Evolutionary conservation across 1,140 invertebrate species (phyloP).

Genomic region (Psix sp.): DNA sequence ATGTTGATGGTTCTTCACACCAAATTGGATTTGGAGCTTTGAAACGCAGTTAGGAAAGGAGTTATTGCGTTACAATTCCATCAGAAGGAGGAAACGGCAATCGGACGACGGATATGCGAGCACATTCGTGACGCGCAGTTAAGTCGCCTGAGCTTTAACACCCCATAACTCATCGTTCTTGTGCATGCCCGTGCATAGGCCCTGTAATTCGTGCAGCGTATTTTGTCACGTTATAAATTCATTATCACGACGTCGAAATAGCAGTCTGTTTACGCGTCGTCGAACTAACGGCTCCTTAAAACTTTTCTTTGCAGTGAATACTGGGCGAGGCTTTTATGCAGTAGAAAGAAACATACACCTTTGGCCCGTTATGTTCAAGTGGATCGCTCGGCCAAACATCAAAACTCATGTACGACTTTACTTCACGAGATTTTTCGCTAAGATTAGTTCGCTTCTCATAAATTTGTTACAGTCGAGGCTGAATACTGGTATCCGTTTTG

Average conservation of each 20-base stretch:
- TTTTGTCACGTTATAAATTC: constrained; percentile 52
- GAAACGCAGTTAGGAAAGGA: constrained; percentile 46
- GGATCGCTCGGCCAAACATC: constrained; percentile 29
- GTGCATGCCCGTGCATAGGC: constrained; percentile 55
- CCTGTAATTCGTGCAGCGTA: constrained; percentile 42
- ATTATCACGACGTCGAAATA: constrained; percentile 61
- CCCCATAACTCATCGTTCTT: constrained; percentile 70
- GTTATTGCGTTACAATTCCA: constrained; percentile 52
- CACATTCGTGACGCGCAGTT: constrained; percentile 60
- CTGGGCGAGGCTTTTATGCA: constrained; percentile 15
- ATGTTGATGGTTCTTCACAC: constrained; percentile 13
- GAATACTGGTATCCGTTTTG: constrained; percentile 31
- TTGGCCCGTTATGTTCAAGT: constrained; percentile 47
- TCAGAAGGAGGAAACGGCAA: constrained; percentile 52
- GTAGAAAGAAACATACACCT: constrained; percentile 33
- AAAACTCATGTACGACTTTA: constrained; percentile 31
- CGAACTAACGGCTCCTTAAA: constrained; percentile 48
- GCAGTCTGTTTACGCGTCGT: constrained; percentile 49
- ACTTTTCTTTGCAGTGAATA: constrained; percentile 48
- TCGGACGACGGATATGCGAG: constrained; percentile 55
- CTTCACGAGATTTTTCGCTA: constrained; percentile 21
- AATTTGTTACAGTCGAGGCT: constrained; percentile 23
- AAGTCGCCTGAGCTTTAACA: constrained; percentile 70
- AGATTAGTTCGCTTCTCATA: constrained; percentile 32
- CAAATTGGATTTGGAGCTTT: constrained; percentile 20